These are phyloP conservation scores for Amblyraja radiata DNA, from an alignment of 2,797 vertebrate genomes.

Conservation along the genomic window DNA sequence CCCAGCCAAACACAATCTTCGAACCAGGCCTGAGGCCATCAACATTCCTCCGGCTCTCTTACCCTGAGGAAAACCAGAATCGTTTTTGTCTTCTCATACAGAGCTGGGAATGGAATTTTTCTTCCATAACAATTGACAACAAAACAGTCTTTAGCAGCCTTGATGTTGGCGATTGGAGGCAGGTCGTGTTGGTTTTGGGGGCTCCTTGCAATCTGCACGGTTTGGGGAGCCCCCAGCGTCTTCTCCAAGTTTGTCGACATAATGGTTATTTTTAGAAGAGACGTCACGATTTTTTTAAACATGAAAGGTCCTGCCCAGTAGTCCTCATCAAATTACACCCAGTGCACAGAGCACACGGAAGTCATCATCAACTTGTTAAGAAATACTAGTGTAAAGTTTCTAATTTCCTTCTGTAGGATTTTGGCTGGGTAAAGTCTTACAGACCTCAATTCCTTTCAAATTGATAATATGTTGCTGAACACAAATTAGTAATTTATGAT, in stretches of 20 bases:
- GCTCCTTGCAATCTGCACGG: constrained; percentile 57
- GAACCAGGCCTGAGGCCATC: background rate
- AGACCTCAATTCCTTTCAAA: background rate
- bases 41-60: constrained; percentile 45
- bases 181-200: background rate
- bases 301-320: background rate
- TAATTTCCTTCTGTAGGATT: background rate
- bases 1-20: background rate
- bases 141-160: constrained; percentile 56
- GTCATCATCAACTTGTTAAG: background rate
- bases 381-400: background rate
- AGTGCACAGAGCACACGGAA: background rate
- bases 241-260: background rate
- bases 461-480: background rate
- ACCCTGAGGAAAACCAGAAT: constrained; percentile 84
- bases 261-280: background rate
- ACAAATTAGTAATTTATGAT: background rate
- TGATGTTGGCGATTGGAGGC: constrained; percentile 43
- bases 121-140: constrained; percentile 63
- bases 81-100: constrained; percentile 67
- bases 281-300: background rate
- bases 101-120: constrained; percentile 56
- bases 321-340: background rate
- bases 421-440: background rate
- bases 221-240: background rate